phyloP scores from a whole-genome alignment of 2,797 vertebrate genomes.

The Myotis myotis region DNA sequence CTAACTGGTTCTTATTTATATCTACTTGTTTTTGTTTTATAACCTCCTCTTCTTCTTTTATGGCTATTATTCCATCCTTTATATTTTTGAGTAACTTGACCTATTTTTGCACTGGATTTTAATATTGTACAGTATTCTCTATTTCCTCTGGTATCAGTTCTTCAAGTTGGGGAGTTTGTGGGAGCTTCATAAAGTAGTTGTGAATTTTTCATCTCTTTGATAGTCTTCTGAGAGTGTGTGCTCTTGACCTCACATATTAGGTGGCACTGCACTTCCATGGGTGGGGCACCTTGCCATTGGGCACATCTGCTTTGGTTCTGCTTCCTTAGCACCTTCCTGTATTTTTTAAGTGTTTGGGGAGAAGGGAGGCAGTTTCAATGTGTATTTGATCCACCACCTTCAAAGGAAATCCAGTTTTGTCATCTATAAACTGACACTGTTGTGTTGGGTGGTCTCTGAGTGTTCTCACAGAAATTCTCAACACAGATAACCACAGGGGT shows the following conservation, averaged over 20 bases:
- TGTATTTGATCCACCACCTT: not conserved
- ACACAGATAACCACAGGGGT: not conserved
- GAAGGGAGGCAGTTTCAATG: not conserved
- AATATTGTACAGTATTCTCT: not conserved
- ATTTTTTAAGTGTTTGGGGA: not conserved
- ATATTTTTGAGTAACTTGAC: not conserved
- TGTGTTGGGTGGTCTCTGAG: not conserved
- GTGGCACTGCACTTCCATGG: not conserved
- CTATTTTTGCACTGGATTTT: not conserved
- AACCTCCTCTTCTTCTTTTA: slow-evolving; percentile 6
- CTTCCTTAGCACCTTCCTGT: not conserved
- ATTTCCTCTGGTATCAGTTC: not conserved
- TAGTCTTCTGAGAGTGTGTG: not conserved
- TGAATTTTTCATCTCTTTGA: not conserved
- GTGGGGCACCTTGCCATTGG: not conserved
- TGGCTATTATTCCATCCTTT: not conserved
- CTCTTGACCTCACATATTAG: not conserved
- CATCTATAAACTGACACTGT: not conserved
- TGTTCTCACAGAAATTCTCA: not conserved
- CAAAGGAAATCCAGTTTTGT: not conserved
- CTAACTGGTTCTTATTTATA: not conserved
- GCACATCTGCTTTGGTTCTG: not conserved
- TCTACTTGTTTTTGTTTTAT: not conserved
- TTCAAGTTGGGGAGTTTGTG: not conserved
- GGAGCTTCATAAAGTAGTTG: not conserved